phyloP scores from a whole-genome alignment of 2,797 vertebrate genomes.

The Diglossa cyanea region DNA sequence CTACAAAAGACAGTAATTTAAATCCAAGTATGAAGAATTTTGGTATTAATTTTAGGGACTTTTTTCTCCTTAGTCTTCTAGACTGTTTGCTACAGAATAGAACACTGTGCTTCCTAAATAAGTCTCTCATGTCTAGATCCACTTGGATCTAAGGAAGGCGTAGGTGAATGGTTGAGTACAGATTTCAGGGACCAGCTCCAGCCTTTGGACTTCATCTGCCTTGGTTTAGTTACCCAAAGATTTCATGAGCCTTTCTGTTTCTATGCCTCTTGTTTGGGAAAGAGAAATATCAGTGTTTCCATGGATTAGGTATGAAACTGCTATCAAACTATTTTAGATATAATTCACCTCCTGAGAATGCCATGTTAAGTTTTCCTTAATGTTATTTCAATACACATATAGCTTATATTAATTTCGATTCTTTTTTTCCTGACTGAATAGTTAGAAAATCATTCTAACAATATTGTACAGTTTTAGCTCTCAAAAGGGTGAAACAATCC shows the following conservation, averaged over 20 bases:
- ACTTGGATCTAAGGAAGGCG: background rate
- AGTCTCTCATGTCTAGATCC: fast-evolving
- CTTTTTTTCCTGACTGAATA: background rate
- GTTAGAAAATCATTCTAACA: background rate
- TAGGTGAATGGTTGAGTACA: background rate
- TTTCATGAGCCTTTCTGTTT: background rate
- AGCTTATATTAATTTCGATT: background rate
- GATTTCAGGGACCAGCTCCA: background rate
- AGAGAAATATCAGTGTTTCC: background rate
- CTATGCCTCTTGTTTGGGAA: background rate
- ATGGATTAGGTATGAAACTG: background rate
- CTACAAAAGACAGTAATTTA: background rate
- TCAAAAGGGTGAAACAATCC: background rate
- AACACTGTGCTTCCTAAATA: background rate
- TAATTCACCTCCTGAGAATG: background rate
- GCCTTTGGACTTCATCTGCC: background rate
- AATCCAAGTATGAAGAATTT: background rate
- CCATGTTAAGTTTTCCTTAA: background rate
- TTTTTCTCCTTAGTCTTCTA: background rate
- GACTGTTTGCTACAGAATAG: background rate
- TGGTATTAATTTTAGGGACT: background rate
- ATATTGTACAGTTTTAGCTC: background rate
- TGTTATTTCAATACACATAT: background rate
- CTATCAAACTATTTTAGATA: background rate
- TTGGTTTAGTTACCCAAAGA: background rate